Evolutionary conservation across 2,797 vertebrate genomes (phyloP).

Genomic region (Bovichtus variegatus): DNA sequence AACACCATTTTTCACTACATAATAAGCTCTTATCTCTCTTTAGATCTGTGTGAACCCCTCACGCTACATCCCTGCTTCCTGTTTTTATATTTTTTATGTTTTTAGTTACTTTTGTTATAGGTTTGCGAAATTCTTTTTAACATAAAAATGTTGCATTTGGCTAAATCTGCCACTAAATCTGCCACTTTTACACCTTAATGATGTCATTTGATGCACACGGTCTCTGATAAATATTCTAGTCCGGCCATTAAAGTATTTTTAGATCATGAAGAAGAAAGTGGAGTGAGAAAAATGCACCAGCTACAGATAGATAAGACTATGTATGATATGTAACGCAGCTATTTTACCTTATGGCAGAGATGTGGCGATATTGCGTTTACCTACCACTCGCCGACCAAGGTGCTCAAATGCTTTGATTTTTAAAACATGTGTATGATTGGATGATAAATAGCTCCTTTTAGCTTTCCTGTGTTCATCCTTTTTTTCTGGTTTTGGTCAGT

Average conservation of each 20-base stretch:
- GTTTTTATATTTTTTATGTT: not conserved
- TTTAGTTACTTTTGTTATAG: not conserved
- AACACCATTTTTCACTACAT: not conserved
- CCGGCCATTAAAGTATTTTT: not conserved
- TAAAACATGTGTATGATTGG: too few species aligned
- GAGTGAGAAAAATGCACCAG: not conserved
- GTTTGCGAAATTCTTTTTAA: too few species aligned
- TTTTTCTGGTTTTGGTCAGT: slow-evolving; percentile 13
- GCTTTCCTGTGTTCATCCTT: slow-evolving; percentile 22
- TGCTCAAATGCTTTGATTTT: not conserved
- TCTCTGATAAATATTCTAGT: not conserved
- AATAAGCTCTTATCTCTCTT: not conserved
- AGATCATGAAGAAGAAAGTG: not conserved
- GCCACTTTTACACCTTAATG: not conserved
- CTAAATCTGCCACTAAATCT: too few species aligned
- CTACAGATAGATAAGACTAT: too few species aligned
- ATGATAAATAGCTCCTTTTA: not conserved
- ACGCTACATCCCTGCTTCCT: slow-evolving; percentile 18
- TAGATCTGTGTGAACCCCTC: slow-evolving; percentile 7
- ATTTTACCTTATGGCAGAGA: not conserved
- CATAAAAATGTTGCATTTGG: too few species aligned
- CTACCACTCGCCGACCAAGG: too few species aligned
- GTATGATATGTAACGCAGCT: too few species aligned
- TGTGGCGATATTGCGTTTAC: not conserved
- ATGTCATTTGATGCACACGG: not conserved